Base-by-base conservation (phyloP, 2,888 invertebrate species). In the Oligia latruncula region DNA sequence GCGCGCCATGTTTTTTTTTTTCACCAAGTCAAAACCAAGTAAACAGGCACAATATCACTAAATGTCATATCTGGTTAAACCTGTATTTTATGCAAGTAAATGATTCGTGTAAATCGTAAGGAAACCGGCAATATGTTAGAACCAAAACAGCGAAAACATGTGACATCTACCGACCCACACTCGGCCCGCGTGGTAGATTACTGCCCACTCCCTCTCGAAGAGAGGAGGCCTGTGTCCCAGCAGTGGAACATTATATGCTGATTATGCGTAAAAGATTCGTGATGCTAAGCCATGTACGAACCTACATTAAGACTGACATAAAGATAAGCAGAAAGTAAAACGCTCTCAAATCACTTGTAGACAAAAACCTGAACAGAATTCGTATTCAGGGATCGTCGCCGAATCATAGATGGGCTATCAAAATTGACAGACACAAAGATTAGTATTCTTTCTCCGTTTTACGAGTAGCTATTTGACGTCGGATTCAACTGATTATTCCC, bases 401-500 rank as follows among this genome's bases (percentile, higher is more conserved):
- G 88, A 88, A 87, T 88, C 87, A 88, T 88, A 88, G 87, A 88
- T 87, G 88, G 71, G 71, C 87, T 85, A 89, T 89, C 89, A 89
- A 88, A 89, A 86, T 80, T 89, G 89, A 86, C 89, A 88, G 89
- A 86, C 88, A 84, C 46, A 75, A 81, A 87, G 82, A 89, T 89
- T 89, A 88, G 89, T 89, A 89, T 89, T 89, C 89, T 87, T 86
- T 84, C 83, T 85, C 78, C 89, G 88, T 88, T 89, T 87, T 87
- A 89, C 84, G 90, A 86, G 87, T 80, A 80, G 82, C 89, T 87
- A 89, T 89, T 89, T 88, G 88, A 88, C 82, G 87, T 86, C 43
- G 82, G 76, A 88, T 88, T 68, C 88, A 67, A 87, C 86, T 88
- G 89, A 89, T 88, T 89, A 89, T 88, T 85, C 86, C 40, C 77